These are phyloP conservation scores for Atta texana DNA, from an alignment of 1,140 invertebrate genomes.

Conservation along the genomic window DNA sequence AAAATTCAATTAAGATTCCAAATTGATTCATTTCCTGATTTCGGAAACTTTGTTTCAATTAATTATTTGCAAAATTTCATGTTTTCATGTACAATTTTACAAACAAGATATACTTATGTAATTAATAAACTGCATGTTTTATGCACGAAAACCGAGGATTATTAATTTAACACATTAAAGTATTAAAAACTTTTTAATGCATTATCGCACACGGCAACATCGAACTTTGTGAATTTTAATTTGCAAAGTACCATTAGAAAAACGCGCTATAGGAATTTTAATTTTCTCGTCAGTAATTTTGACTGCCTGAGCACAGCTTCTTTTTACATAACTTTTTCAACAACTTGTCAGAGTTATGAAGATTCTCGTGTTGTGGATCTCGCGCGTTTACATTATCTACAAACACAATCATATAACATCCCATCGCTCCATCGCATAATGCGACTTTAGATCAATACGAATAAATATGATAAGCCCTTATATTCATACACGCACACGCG, in stretches of 20 bases:
- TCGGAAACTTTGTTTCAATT: background rate
- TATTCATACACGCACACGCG: background rate
- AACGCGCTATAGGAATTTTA: background rate
- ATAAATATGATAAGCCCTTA: slow-evolving; percentile 26
- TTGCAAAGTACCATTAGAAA: background rate
- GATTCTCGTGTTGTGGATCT: background rate
- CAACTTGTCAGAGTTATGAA: background rate
- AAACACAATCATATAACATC: background rate
- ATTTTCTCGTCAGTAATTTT: background rate
- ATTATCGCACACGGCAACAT: background rate
- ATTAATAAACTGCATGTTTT: background rate
- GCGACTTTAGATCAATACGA: slow-evolving; percentile 43
- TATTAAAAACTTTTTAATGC: slow-evolving; percentile 15
- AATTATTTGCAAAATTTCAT: background rate
- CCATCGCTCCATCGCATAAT: background rate
- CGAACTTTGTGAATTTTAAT: slow-evolving; percentile 33
- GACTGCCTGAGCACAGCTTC: background rate
- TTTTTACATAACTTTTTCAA: background rate
- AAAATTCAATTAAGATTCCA: background rate
- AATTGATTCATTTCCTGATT: background rate
- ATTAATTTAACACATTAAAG: slow-evolving; percentile 9
- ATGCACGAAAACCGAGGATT: background rate
- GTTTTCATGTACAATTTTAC: background rate
- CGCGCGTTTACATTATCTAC: slow-evolving; percentile 15
- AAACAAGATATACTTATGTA: background rate